Conservation (phyloP, 2,888 invertebrate genomes). For the Sarcophaga caerulescens region DNA sequence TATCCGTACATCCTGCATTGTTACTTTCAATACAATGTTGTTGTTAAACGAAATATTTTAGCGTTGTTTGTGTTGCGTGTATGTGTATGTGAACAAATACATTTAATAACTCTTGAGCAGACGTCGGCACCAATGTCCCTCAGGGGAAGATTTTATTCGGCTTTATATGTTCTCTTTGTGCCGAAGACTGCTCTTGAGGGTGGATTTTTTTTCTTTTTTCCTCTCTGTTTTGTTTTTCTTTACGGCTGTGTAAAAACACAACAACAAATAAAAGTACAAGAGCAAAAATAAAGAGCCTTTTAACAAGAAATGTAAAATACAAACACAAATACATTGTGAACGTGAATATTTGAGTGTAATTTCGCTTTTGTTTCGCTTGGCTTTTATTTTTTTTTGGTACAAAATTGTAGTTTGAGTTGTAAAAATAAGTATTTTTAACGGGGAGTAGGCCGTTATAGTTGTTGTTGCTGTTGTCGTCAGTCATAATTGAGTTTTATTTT, state of each 20-base stretch:
- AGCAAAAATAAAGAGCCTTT: conserved; percentile 27
- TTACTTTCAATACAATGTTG: not conserved
- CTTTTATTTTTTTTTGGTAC: conserved; percentile 37
- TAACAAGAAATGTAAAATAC: conserved; percentile 28
- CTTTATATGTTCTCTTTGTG: no score
- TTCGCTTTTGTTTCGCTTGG: not conserved
- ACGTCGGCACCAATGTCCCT: no score
- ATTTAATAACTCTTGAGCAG: conserved; percentile 62
- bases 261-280: not conserved
- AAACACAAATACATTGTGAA: conserved; percentile 15
- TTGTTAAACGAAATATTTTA: not conserved
- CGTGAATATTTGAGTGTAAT: conserved; percentile 45
- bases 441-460: conserved; percentile 36
- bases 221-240: conserved; percentile 1
- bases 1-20: not conserved
- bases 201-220: conserved; percentile 47
- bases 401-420: conserved; percentile 40
- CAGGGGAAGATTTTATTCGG: no score
- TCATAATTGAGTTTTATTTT: conserved; percentile 65
- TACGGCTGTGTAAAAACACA: not conserved
- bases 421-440: conserved; percentile 8
- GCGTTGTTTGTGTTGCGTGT: no score
- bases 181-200: conserved; percentile 66
- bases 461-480: not conserved
- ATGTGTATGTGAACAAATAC: not conserved